These are phyloP conservation scores for Aplidium turbinatum DNA, from an alignment of 23 tunicate species.

Conservation along the genomic window DNA sequence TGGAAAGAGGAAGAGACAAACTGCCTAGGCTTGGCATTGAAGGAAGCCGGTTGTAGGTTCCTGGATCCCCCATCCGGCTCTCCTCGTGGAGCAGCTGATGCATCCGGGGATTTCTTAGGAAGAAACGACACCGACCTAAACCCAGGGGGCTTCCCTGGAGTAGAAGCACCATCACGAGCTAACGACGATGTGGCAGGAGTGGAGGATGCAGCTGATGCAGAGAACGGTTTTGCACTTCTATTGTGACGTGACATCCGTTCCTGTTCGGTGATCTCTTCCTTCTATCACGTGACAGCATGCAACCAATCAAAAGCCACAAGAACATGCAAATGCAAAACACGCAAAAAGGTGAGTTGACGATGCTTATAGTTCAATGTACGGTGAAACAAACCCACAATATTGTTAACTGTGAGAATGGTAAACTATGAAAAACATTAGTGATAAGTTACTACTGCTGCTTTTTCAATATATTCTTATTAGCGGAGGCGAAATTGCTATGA, in stretches of 20 bases:
- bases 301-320: neutral
- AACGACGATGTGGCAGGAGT: neutral
- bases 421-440: too few species aligned
- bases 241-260: conserved; percentile 71
- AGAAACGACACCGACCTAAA: conserved; percentile 67
- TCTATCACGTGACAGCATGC: conserved; percentile 41
- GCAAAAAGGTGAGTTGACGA: neutral
- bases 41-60: neutral
- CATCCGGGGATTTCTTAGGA: conserved; percentile 25
- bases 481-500: too few species aligned
- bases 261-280: conserved; percentile 28
- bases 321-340: neutral
- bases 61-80: conserved; percentile 49
- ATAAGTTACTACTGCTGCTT: too few species aligned
- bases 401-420: too few species aligned
- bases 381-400: neutral
- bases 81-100: conserved; percentile 24
- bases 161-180: neutral
- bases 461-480: too few species aligned
- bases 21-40: conserved; percentile 10
- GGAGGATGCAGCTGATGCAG: conserved; percentile 18
- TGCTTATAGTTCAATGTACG: neutral
- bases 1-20: neutral
- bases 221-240: conserved; percentile 71
- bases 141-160: conserved; percentile 55